Evolutionary conservation across 2,888 invertebrate species (phyloP), one percentile per base, ranked within the genome.

Genomic region (Caenorhabditis panamensis): DNA sequence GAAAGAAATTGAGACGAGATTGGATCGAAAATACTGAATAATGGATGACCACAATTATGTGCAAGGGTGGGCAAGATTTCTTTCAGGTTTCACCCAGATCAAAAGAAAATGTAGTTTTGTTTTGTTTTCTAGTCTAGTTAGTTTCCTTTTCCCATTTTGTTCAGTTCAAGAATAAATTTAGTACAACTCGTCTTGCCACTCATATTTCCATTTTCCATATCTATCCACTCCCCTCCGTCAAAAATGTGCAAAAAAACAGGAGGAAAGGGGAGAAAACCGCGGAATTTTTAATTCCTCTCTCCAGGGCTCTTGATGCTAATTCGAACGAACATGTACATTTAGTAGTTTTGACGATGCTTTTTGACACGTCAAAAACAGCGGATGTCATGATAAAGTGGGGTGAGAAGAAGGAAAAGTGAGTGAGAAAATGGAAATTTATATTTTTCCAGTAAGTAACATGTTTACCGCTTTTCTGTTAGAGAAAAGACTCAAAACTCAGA

Each of bases 21-120:
- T 75, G 61, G 59, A 59, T 66, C 53, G 54, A 67, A 75, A 75
- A 66, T 67, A 75, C 75, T 75, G 51, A 66, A 75, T 66, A 59
- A 75, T 75, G 61, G 53, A 75, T 67, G 20, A n/a, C 47, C 31
- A 26, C 63, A 72, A 72, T 72, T 72, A 72, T 53, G 28, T 18
- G 8, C 11, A 6, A 16, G 28, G 44, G 18, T 58, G 4, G 13
- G 24, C 44, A 62, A 53, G 13, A 31, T 6, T 6, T 9, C 37
- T 13, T 41, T 13, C 2, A 26, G 28, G 18, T 8, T 31, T 49
- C 41, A 31, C 5, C 5, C 22, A 11, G 28, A 16, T 5, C 13
- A 31, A 49, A 47, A 44, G 26, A 22, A 31, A 56, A 24, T 51
- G 22, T 9, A 36, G 8, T 37, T 51, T 47, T 20, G 13, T 18